Conservation (phyloP, 2,888 invertebrate species). For the Lithosia quadra region DNA sequence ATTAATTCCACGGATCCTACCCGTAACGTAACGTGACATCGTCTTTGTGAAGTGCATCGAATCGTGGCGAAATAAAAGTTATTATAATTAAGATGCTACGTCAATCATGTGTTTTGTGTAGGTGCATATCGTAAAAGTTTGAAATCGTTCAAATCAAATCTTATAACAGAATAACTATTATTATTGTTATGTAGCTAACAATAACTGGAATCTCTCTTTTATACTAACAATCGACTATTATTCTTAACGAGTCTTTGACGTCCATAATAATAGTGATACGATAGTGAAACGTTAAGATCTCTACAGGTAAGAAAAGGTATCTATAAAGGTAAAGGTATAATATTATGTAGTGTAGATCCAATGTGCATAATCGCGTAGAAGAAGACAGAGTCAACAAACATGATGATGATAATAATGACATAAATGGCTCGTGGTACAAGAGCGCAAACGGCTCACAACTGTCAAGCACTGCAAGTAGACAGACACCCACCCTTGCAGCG, state of each 20-base stretch:
- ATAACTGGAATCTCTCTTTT: not conserved
- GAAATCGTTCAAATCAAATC: too few species aligned
- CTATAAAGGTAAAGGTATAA: too few species aligned
- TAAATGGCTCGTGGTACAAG: constrained; percentile 50
- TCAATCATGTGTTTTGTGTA: not conserved
- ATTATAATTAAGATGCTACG: too few species aligned
- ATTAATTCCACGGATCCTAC: too few species aligned
- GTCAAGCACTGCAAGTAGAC: constrained; percentile 62
- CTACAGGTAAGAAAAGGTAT: not conserved
- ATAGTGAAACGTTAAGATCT: not conserved
- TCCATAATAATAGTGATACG: not conserved
- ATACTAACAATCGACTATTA: not conserved
- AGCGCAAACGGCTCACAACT: constrained; percentile 65
- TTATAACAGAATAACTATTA: not conserved
- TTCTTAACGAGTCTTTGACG: not conserved
- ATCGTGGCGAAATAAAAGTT: too few species aligned
- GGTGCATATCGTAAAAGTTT: not conserved
- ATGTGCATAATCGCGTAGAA: constrained; percentile 11
- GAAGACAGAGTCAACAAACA: constrained; percentile 22
- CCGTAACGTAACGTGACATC: too few species aligned
- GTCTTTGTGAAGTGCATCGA: too few species aligned
- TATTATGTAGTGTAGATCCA: not conserved
- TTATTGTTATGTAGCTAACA: not conserved
- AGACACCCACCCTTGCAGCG: constrained; percentile 85
- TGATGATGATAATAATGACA: constrained; percentile 33